These are phyloP conservation scores for Trichopoda pennipes DNA, from an alignment of 2,888 invertebrate genomes.

Conservation along the genomic window DNA sequence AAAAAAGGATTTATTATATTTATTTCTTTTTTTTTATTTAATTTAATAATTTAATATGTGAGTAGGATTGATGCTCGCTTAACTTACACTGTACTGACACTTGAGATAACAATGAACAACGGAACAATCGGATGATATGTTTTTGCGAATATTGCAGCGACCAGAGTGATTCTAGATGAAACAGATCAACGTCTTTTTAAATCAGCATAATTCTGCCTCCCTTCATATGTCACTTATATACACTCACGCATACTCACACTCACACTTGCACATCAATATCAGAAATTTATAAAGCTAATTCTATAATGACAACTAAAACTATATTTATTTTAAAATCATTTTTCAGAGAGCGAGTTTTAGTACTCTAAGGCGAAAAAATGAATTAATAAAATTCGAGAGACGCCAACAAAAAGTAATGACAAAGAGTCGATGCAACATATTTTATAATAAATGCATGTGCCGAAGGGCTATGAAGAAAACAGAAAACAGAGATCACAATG, in stretches of 20 bases:
- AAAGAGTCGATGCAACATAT: slow-evolving; percentile 50
- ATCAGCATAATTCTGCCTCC: slow-evolving; percentile 67
- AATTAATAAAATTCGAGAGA: slow-evolving; percentile 42
- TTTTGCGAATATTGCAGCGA: slow-evolving; percentile 78
- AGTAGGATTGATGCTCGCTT: slow-evolving; percentile 2
- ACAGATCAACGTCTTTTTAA: slow-evolving; percentile 73
- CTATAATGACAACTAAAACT: slow-evolving; percentile 40
- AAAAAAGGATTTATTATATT: slow-evolving; percentile 29
- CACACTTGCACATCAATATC: slow-evolving; percentile 15
- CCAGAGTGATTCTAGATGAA: slow-evolving; percentile 78
- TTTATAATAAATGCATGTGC: slow-evolving; percentile 7
- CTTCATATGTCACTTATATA: slow-evolving; percentile 62
- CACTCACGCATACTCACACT: slow-evolving; percentile 59
- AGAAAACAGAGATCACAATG: slow-evolving; percentile 40
- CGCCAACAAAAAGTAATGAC: slow-evolving; percentile 70
- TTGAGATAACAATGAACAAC: slow-evolving; percentile 64
- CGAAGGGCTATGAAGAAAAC: slow-evolving; percentile 50
- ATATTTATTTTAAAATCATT: slow-evolving; percentile 54
- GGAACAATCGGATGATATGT: slow-evolving; percentile 72
- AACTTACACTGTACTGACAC: slow-evolving; percentile 71
- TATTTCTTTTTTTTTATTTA: slow-evolving; percentile 5
- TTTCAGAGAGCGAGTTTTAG: slow-evolving; percentile 43
- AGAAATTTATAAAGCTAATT: slow-evolving; percentile 42
- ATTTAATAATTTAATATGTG: slow-evolving; percentile 2
- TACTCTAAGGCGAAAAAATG: too few species aligned